These are phyloP conservation scores for Sturnira hondurensis DNA, from an alignment of 2,113 vertebrate species.

Conservation along the genomic window DNA sequence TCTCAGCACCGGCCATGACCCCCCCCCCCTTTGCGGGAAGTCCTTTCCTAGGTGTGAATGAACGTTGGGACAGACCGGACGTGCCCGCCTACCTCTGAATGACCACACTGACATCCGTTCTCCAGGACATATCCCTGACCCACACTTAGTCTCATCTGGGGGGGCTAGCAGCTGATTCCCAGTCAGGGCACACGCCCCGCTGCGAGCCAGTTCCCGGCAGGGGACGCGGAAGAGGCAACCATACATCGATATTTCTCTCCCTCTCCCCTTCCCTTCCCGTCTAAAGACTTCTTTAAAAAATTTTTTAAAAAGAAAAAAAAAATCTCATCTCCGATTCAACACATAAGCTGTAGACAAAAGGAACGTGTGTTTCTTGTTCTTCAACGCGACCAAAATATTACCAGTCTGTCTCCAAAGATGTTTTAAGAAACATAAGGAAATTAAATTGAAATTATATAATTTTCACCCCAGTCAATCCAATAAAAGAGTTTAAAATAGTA, in stretches of 20 bases:
- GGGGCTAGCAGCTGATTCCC: no score
- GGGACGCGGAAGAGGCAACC: no score
- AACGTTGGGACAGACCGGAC: not conserved
- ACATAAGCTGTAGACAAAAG: not conserved
- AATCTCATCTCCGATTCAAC: not conserved
- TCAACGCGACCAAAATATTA: not conserved
- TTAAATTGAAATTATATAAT: not conserved
- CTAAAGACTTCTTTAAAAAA: no score
- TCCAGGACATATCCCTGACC: not conserved
- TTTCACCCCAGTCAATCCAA: not conserved
- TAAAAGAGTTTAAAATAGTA: not conserved
- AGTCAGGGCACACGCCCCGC: no score
- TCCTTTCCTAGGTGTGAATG: not conserved
- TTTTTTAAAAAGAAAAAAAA: no score
- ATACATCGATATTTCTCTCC: no score
- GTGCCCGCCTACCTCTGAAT: not conserved
- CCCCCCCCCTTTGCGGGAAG: not conserved
- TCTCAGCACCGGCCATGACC: not conserved
- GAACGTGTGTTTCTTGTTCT: not conserved
- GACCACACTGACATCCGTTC: not conserved
- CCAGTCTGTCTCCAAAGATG: not conserved
- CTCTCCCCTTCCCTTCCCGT: no score
- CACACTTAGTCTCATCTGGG: not conserved
- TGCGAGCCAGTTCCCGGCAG: no score
- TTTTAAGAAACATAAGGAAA: not conserved